These are phyloP conservation scores for Caenorhabditis drosophilae DNA, from an alignment of 2,888 invertebrate species.

Conservation along the genomic window DNA sequence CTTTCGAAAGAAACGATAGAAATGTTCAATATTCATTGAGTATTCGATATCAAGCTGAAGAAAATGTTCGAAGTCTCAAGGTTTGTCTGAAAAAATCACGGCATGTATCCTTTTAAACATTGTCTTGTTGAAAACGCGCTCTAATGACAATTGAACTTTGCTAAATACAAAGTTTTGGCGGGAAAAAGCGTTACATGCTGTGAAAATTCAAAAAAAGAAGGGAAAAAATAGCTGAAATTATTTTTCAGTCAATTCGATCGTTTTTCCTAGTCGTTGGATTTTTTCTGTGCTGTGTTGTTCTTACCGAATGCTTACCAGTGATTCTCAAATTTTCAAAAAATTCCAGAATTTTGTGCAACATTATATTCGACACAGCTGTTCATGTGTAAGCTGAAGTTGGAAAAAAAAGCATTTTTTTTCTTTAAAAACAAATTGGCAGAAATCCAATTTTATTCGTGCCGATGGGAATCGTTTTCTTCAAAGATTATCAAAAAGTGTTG, in stretches of 20 bases:
- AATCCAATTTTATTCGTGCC: constrained; percentile 18
- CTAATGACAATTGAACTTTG: too few species aligned
- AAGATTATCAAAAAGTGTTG: not conserved
- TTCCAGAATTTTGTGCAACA: constrained; percentile 5
- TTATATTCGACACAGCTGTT: constrained; percentile 21
- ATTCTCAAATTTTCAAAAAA: constrained; percentile 10
- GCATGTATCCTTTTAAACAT: too few species aligned
- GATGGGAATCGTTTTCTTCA: constrained; percentile 4
- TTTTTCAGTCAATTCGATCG: constrained; percentile 14
- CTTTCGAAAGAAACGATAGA: constrained; percentile 6
- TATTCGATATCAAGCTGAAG: constrained; percentile 23
- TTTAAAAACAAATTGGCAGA: constrained; percentile 2
- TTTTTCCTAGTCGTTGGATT: constrained; percentile 14
- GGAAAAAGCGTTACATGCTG: too few species aligned
- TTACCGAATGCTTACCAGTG: constrained; percentile 26
- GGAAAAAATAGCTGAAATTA: too few species aligned
- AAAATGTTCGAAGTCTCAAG: constrained; percentile 29
- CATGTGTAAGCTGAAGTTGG: constrained; percentile 7
- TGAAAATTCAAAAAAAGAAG: too few species aligned
- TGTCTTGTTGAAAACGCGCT: too few species aligned
- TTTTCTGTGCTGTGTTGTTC: constrained; percentile 13
- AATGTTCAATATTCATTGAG: constrained; percentile 17
- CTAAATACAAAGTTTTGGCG: too few species aligned
- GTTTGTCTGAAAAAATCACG: too few species aligned
- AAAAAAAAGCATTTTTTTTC: too few species aligned